These are phyloP conservation scores for Platyscapa corneri DNA, from an alignment of 1,140 invertebrate genomes.

Conservation along the genomic window DNA sequence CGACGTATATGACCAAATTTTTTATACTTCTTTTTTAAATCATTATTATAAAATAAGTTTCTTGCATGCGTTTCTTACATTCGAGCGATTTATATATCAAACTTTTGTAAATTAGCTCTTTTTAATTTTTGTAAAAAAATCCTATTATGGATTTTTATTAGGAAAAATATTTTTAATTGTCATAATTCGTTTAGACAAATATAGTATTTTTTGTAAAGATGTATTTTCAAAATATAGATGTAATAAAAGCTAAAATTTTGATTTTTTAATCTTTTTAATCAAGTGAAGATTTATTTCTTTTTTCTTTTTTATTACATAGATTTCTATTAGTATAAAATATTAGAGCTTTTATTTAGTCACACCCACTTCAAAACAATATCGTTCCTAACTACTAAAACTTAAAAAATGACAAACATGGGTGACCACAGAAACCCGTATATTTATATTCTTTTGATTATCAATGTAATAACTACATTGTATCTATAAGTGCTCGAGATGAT, in stretches of 20 bases:
- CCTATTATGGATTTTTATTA: slow-evolving; percentile 27
- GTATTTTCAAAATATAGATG: slow-evolving; percentile 52
- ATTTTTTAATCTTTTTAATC: slow-evolving; percentile 29
- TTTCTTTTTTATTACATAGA: neutral
- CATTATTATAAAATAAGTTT: slow-evolving; percentile 20
- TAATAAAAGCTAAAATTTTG: slow-evolving; percentile 40
- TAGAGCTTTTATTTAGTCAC: neutral
- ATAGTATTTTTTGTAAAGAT: slow-evolving; percentile 51
- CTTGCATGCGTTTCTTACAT: slow-evolving; percentile 17
- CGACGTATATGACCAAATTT: slow-evolving; percentile 36
- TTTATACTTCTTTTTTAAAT: slow-evolving; percentile 35
- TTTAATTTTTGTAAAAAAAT: slow-evolving; percentile 41
- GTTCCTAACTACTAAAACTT: neutral
- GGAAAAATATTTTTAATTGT: slow-evolving; percentile 38
- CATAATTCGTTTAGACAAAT: slow-evolving; percentile 39
- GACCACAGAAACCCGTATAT: slow-evolving; percentile 9
- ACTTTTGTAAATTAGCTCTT: slow-evolving; percentile 38
- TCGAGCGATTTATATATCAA: slow-evolving; percentile 26
- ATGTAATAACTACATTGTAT: neutral
- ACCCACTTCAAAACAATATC: neutral
- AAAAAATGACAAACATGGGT: slow-evolving; percentile 39
- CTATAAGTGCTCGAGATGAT: neutral
- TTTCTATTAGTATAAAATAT: neutral
- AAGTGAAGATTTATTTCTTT: neutral
- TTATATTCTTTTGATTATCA: neutral